Evolutionary conservation across 2,797 vertebrate species (phyloP).

Genomic region (Cuculus canorus): DNA sequence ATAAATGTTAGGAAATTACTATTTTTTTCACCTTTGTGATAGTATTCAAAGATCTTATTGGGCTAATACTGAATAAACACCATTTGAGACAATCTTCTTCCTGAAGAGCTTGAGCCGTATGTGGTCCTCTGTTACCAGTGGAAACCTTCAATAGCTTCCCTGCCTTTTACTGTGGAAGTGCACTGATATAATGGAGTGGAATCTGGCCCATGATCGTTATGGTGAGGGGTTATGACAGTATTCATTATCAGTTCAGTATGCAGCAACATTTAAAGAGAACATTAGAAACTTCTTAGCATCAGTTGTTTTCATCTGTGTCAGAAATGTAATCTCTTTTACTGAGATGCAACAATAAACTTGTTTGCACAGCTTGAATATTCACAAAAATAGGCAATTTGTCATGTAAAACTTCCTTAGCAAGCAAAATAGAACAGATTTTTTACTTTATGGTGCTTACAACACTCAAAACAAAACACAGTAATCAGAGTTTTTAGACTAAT

Average conservation of each 20-base stretch:
- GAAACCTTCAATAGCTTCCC: background rate
- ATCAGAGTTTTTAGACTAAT: background rate
- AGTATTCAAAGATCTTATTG: background rate
- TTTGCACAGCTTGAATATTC: background rate
- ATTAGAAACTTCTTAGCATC: background rate
- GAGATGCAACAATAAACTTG: background rate
- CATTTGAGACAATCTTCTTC: background rate
- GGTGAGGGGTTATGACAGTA: background rate
- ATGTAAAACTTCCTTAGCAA: background rate
- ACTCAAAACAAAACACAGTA: background rate
- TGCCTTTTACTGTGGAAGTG: background rate
- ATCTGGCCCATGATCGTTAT: background rate
- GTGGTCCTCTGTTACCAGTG: background rate
- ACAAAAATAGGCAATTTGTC: background rate
- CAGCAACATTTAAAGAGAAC: background rate
- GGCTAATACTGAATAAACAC: background rate
- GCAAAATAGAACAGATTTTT: background rate
- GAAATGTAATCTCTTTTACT: background rate
- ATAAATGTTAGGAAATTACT: background rate
- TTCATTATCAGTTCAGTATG: background rate
- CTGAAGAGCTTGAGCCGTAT: background rate
- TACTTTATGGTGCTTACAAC: background rate
- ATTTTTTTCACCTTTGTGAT: background rate
- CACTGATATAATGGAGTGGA: background rate
- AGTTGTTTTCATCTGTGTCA: background rate